Base-by-base conservation (phyloP, 2,888 invertebrate genomes). In the Helicoverpa assulta region DNA sequence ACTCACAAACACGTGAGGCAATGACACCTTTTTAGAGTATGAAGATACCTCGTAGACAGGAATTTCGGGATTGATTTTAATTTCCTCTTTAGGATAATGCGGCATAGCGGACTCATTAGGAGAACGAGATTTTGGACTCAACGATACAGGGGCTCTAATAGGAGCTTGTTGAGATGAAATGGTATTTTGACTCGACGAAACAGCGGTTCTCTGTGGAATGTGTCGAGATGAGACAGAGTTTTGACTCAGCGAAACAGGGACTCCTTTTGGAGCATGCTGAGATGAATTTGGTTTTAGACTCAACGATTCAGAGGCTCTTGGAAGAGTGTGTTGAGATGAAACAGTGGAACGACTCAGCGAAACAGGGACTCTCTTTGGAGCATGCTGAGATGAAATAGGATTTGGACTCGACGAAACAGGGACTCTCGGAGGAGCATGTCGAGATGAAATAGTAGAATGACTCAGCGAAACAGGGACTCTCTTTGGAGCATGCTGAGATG, bases 41-140 rank as follows among this genome's bases (percentile, higher is more conserved):
- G 43, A 55, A 61, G n/a, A 55, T 43, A 50, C 55, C 56, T 67
- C 61, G 51, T 33, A 67, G 50, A 50, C 50, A 18, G 50, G 50
- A 18, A 16, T 50, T 50, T 50, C 50, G n/a, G 40, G 40, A 12
- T 40, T 40, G 10, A 50, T 18, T 50, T 50, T 50, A 50, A n/a
- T 10, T 40, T 40, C 40, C 12, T 40, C 50, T 8, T 16, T 50
- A 50, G 50, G 50, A 8, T 50, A 18, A n/a, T 50, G 18, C 50
- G 50, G 50, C 50, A 50, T 7, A 18, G n/a, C 50, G n/a, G 8
- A 18, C n/a, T 50, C 50, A 4, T 50, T 50, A n/a, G 1, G 50
- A n/a, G n/a, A 16, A 26, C 4, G 26, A 26, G 4, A 26, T 26
- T 26, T 26, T 26, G 26, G 26, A 26, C 26, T 26, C 26, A 26